Conservation (phyloP, 2,113 vertebrate species). For the Otocyon megalotis region DNA sequence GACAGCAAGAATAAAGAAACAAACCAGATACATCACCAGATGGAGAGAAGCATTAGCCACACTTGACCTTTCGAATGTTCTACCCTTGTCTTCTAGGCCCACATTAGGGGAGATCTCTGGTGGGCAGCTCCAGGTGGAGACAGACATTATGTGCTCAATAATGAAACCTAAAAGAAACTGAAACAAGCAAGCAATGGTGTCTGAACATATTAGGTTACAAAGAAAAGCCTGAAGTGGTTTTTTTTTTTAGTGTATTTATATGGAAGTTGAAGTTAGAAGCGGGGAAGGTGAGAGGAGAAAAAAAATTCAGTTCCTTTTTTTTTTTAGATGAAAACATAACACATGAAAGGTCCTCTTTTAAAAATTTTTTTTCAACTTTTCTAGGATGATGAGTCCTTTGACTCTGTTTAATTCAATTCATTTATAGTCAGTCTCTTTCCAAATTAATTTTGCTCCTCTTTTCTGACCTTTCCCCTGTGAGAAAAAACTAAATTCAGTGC, state of each 20-base stretch:
- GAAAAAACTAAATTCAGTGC: not conserved
- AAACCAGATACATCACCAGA: slow-evolving; percentile 37
- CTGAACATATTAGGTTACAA: slow-evolving; percentile 18
- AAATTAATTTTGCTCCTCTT: slow-evolving; percentile 51
- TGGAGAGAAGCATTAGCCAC: slow-evolving; percentile 44
- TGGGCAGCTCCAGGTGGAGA: not conserved
- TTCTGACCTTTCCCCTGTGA: not conserved
- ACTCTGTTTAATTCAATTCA: slow-evolving; percentile 16
- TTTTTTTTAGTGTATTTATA: not conserved
- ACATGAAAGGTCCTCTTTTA: not conserved
- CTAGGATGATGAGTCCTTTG: not conserved
- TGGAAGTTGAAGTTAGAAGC: not conserved
- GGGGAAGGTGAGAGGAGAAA: not conserved
- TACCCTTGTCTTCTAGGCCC: slow-evolving; percentile 45
- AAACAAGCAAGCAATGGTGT: slow-evolving; percentile 4
- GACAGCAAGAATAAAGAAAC: not conserved
- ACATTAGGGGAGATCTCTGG: not conserved
- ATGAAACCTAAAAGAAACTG: slow-evolving; percentile 2
- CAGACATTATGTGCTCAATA: not conserved
- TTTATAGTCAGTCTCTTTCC: slow-evolving; percentile 31
- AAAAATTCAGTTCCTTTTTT: not conserved
- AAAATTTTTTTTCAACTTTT: not conserved
- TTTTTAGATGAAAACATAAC: not conserved
- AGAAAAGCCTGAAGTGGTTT: not conserved
- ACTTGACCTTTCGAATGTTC: slow-evolving; percentile 64